Percentiles rank a stretch among this genome's conserved stretches.
Conservation (phyloP, 2,888 invertebrate species). For the Parnassius smintheus region DNA sequence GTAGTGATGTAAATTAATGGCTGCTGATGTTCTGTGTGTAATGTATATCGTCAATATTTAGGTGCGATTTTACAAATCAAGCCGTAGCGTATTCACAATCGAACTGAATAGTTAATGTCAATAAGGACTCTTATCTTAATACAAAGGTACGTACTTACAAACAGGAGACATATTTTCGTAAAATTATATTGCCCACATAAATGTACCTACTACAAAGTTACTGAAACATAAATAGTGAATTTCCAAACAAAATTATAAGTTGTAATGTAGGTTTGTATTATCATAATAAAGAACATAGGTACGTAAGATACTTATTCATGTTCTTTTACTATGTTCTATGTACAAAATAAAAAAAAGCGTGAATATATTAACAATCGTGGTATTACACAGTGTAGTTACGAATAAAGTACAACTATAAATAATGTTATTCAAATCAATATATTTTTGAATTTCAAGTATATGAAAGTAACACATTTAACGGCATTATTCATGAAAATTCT, state of each 20-base stretch:
- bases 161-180: slow-evolving; percentile 78
- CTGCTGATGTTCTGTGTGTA: not conserved
- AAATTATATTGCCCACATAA: slow-evolving; percentile 76
- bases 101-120: slow-evolving; percentile 15
- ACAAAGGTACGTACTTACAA: slow-evolving; percentile 17
- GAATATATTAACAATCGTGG: slow-evolving; percentile 13
- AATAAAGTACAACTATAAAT: slow-evolving; percentile 17
- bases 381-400: slow-evolving; percentile 10
- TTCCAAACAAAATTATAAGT: slow-evolving; percentile 12
- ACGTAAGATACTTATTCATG: not conserved
- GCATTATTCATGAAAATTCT: too few relatives aligned
- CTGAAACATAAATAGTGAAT: slow-evolving; percentile 13
- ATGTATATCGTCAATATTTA: slow-evolving; percentile 1
- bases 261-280: slow-evolving; percentile 13
- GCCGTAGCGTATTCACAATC: slow-evolving; percentile 7
- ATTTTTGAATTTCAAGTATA: slow-evolving; percentile 9
- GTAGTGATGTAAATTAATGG: too few relatives aligned
- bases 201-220: slow-evolving; percentile 35
- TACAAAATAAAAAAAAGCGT: slow-evolving; percentile 11
- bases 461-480: slow-evolving; percentile 16
- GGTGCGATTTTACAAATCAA: slow-evolving; percentile 12
- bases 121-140: slow-evolving; percentile 20
- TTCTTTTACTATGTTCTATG: not conserved
- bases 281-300: slow-evolving; percentile 1
- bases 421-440: not conserved